Evolutionary conservation across 2,888 invertebrate species (phyloP).

Genomic region (Zygaena filipendulae): DNA sequence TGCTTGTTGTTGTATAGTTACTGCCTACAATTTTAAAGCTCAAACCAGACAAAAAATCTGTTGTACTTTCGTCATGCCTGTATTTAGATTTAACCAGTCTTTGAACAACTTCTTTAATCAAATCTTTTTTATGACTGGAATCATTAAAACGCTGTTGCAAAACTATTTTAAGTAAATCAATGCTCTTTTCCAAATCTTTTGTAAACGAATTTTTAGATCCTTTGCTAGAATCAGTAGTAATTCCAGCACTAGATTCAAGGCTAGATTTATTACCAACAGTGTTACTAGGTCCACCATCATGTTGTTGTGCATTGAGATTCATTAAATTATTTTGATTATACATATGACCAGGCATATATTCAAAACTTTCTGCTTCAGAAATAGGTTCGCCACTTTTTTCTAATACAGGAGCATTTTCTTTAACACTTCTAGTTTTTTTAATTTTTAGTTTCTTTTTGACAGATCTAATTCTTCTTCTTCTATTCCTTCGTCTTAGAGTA

Average conservation of each 20-base stretch:
- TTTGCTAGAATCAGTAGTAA: conserved; percentile 54
- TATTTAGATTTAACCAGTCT: conserved; percentile 70
- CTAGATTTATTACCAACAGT: conserved; percentile 49
- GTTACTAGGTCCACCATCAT: too few species aligned
- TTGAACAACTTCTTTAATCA: conserved; percentile 73
- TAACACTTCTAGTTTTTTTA: conserved; percentile 22
- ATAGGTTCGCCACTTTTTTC: conserved; percentile 45
- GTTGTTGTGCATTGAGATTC: too few species aligned
- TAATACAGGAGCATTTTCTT: conserved; percentile 25
- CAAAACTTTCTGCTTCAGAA: conserved; percentile 74
- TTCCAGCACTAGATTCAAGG: conserved; percentile 46
- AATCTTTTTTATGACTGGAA: conserved; percentile 67
- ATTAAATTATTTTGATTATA: conserved; percentile 63
- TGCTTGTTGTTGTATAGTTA: conserved; percentile 42
- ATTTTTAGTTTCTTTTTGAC: conserved; percentile 26
- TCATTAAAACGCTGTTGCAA: conserved; percentile 70
- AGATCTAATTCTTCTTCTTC: conserved; percentile 29
- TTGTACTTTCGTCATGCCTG: conserved; percentile 64
- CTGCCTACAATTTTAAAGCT: conserved; percentile 36
- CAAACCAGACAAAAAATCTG: conserved; percentile 56
- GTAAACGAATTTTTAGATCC: conserved; percentile 50
- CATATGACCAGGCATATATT: conserved; percentile 70
- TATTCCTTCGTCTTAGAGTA: conserved; percentile 34
- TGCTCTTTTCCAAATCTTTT: conserved; percentile 71
- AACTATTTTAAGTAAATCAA: conserved; percentile 68